Conservation (phyloP, 2,888 invertebrate species). For the Lasioglossum calceatum region DNA sequence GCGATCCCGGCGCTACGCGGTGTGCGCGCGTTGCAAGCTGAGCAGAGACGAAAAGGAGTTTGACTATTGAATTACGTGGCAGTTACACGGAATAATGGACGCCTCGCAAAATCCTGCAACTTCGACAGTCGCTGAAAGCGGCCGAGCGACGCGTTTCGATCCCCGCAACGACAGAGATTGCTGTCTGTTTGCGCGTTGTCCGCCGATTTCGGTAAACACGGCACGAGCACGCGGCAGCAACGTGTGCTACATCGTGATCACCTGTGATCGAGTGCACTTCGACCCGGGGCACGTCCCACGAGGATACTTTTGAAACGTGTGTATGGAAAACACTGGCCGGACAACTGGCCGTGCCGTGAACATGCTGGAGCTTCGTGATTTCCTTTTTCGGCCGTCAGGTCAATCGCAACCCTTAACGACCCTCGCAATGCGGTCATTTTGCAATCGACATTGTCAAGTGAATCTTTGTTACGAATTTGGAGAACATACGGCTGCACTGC, state of each 20-base stretch:
- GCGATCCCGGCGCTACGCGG: background rate
- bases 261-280: constrained; percentile 5
- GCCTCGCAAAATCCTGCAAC: constrained; percentile 62
- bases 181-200: constrained; percentile 21
- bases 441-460: background rate
- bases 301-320: constrained; percentile 10
- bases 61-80: constrained; percentile 65
- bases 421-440: background rate
- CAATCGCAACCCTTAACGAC: background rate
- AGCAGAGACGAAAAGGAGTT: background rate
- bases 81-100: constrained; percentile 64
- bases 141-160: constrained; percentile 32
- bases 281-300: background rate
- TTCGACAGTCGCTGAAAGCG: constrained; percentile 50
- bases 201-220: constrained; percentile 31
- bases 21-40: background rate
- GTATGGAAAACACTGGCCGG: background rate
- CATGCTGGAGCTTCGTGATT: background rate
- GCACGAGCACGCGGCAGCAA: background rate
- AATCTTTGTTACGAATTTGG: background rate
- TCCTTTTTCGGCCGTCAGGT: background rate
- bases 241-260: constrained; percentile 40
- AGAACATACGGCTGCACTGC: background rate
- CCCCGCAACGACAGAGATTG: constrained; percentile 35
- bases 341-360: background rate